Conservation (phyloP, 1,140 invertebrate genomes). For the Drosophila bifasciata region DNA sequence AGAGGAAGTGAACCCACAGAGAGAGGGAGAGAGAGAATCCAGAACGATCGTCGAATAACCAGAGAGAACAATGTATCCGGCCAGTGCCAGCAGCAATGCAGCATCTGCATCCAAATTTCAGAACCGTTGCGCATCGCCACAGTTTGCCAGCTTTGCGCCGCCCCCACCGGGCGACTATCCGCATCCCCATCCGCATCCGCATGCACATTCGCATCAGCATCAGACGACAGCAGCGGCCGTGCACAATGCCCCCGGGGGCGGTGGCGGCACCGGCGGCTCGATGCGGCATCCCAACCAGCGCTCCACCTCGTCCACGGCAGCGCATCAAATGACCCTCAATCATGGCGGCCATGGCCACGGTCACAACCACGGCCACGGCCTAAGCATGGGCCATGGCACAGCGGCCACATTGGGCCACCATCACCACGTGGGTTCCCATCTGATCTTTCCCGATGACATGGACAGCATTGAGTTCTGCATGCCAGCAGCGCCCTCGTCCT, state of each 20-base stretch:
- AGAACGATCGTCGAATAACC: neutral
- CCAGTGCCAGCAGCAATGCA: conserved; percentile 45
- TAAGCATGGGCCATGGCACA: conserved; percentile 38
- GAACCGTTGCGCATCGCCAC: conserved; percentile 75
- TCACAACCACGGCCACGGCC: conserved; percentile 20
- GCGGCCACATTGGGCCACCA: conserved; percentile 63
- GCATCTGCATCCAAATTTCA: conserved; percentile 71
- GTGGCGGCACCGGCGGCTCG: conserved; percentile 4
- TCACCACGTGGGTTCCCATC: conserved; percentile 45
- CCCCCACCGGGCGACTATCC: conserved; percentile 70
- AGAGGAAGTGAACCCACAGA: neutral
- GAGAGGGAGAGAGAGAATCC: neutral
- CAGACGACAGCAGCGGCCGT: conserved; percentile 66
- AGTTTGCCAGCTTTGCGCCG: conserved; percentile 69
- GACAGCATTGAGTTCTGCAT: conserved; percentile 83
- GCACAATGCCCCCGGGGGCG: conserved; percentile 53
- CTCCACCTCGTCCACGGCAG: no score
- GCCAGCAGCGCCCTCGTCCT: conserved; percentile 64
- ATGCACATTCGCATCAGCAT: conserved; percentile 41
- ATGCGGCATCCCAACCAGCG: conserved; percentile 33
- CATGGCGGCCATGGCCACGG: conserved; percentile 35
- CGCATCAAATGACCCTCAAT: conserved; percentile 42
- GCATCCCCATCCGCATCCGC: conserved; percentile 38
- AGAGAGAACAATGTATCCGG: conserved; percentile 64
- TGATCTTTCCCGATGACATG: conserved; percentile 79